Percentiles rank a stretch among this genome's conserved stretches.
phyloP scores from a whole-genome alignment of 2,888 invertebrate genomes.

The Thymelicus lineola region DNA sequence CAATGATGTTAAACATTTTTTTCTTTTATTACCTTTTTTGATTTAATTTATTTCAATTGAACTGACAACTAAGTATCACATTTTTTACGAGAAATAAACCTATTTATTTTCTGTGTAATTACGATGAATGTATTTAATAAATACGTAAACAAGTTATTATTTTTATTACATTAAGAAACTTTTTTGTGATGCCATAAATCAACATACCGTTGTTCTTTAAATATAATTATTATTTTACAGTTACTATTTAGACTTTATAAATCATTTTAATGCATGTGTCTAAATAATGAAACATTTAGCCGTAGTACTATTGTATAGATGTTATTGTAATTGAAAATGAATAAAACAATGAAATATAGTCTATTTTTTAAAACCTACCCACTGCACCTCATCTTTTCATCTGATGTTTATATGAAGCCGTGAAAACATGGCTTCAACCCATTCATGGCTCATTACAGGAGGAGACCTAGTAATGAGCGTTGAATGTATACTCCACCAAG shows the following conservation, averaged over 20 bases:
- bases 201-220: conserved; percentile 31
- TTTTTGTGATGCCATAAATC: conserved; percentile 53
- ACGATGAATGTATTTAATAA: neutral
- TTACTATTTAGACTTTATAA: conserved; percentile 41
- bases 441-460: too few species aligned
- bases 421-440: too few species aligned
- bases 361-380: conserved; percentile 44
- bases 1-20: too few species aligned
- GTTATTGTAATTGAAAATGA: conserved; percentile 84
- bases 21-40: too few species aligned
- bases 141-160: conserved; percentile 8
- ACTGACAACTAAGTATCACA: too few species aligned
- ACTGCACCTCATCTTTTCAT: neutral
- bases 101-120: conserved; percentile 21
- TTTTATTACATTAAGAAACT: conserved; percentile 51
- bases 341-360: conserved; percentile 72
- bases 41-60: too few species aligned
- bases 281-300: conserved; percentile 77
- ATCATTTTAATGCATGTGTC: conserved; percentile 74
- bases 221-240: conserved; percentile 39
- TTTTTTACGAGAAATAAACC: too few species aligned
- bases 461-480: too few species aligned
- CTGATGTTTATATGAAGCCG: neutral
- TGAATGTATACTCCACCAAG: too few species aligned
- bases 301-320: conserved; percentile 84